Evolutionary conservation across 2,888 invertebrate genomes (phyloP).

Genomic region (Oscheius sp.): DNA sequence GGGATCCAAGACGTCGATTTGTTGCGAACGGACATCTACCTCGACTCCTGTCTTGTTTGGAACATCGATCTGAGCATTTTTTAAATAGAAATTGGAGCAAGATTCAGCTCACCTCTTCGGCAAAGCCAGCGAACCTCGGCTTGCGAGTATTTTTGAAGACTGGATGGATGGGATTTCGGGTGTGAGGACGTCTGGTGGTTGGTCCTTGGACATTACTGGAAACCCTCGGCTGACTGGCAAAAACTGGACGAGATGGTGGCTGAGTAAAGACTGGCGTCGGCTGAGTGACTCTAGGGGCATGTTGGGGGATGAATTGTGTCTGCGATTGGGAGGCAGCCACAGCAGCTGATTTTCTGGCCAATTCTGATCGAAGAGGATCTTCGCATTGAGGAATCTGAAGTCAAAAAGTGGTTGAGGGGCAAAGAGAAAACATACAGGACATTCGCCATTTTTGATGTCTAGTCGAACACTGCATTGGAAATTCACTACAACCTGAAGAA

Average conservation of each 20-base stretch:
- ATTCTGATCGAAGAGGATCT: conserved; percentile 14
- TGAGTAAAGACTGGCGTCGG: background rate
- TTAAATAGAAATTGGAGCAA: background rate
- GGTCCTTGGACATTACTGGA: background rate
- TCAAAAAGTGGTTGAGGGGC: too few species aligned
- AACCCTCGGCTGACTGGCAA: background rate
- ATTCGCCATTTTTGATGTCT: conserved; percentile 65
- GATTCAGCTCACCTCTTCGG: conserved; percentile 14
- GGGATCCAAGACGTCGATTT: conserved; percentile 32
- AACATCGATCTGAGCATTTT: background rate
- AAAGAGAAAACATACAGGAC: conserved; percentile 46
- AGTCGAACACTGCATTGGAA: conserved; percentile 68
- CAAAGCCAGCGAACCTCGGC: background rate
- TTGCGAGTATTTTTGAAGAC: background rate
- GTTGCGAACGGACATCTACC: conserved; percentile 27
- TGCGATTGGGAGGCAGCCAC: background rate
- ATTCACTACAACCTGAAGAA: conserved; percentile 63
- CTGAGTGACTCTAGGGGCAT: background rate
- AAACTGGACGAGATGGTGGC: background rate
- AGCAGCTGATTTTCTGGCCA: background rate
- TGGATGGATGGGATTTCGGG: conserved; percentile 16
- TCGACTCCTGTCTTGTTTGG: background rate
- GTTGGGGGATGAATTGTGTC: conserved; percentile 1
- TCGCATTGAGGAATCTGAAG: conserved; percentile 29
- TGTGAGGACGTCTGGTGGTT: background rate